Conservation (phyloP, 2,888 invertebrate genomes). For the Rhodophaea formosa region DNA sequence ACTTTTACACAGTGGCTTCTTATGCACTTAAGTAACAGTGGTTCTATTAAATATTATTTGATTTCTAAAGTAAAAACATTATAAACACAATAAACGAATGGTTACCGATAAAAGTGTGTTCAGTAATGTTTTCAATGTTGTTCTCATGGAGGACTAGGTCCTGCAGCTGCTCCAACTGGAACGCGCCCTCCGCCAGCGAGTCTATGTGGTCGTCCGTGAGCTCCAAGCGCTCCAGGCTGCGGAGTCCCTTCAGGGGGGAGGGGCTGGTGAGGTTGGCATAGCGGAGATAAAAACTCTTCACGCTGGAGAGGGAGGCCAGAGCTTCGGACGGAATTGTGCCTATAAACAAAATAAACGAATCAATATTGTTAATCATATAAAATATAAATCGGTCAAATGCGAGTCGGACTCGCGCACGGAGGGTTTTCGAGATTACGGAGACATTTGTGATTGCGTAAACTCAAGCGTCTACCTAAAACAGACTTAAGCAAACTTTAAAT, state of each 20-base stretch:
- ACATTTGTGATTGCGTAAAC: no score
- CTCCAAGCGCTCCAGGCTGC: not conserved
- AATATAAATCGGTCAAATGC: no score
- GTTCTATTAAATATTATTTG: no score
- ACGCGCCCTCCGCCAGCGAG: not conserved
- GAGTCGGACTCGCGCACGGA: no score
- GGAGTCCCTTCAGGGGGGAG: not conserved
- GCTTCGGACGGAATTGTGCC: not conserved
- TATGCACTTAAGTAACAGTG: no score
- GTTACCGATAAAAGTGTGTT: not conserved
- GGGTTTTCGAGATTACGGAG: no score
- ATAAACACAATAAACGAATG: not conserved
- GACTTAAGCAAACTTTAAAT: no score
- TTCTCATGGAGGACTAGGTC: not conserved
- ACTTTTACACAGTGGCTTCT: no score
- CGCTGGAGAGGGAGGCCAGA: not conserved
- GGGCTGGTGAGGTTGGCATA: not conserved
- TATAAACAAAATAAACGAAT: not conserved
- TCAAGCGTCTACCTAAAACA: no score
- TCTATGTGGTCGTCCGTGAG: not conserved
- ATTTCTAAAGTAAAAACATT: no score
- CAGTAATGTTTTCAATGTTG: not conserved
- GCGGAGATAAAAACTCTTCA: not conserved
- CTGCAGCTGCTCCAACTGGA: not conserved
- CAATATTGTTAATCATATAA: not conserved